Evolutionary conservation across 2,113 vertebrate species (phyloP), one percentile per base, ranked within the genome.

Genomic region (Phoxinus phoxinus): DNA sequence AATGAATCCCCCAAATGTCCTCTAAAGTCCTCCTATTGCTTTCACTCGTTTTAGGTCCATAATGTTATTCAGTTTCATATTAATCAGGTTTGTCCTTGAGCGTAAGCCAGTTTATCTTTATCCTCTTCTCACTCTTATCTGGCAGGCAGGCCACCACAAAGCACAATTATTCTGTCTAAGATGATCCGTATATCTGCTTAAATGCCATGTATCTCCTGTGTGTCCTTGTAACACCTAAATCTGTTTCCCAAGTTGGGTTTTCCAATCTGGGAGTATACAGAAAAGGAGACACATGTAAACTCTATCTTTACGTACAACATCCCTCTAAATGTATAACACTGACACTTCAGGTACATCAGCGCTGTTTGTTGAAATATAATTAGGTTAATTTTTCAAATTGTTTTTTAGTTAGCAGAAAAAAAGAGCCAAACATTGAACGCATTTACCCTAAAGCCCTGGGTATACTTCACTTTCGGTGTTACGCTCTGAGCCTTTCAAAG

Each of bases 1-100:
- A 37, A 37, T n/a, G 12, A 79, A 37, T 27, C 63, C 27, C 63
- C 21, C 48, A 53, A 2, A 25, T 48, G 59, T 13, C 79, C 56
- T 61, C 27, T 58, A 74, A 74, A 74, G 32, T 41, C 32, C 35
- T 81, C 25, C 25, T 30, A 48, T 81, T 81, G 61, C 58, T 46
- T 69, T 67, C 35, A 67, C n/a, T 63, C 59, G 23, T 81, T 48
- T 67, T 32, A 19, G 4, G 1, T 25, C 48, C 30, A 71, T 72
- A 15, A 25, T 56, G 1, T 58, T 71, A 51, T 81, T 63, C 6
- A 63, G 27, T 81, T 81, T 32, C 30, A 27, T 56, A 6, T 83
- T 56, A 56, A 41, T 58, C 3, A 73, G 17, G 67, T 69, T 73
- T 82, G 63, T 82, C 59, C 13, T 63, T 81, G 37, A 63, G 58